A percentile compares a stretch with the other conserved stretches of the same genome.
phyloP scores from a whole-genome alignment of 1,140 invertebrate species.

The Drosophila quadrilineata region DNA sequence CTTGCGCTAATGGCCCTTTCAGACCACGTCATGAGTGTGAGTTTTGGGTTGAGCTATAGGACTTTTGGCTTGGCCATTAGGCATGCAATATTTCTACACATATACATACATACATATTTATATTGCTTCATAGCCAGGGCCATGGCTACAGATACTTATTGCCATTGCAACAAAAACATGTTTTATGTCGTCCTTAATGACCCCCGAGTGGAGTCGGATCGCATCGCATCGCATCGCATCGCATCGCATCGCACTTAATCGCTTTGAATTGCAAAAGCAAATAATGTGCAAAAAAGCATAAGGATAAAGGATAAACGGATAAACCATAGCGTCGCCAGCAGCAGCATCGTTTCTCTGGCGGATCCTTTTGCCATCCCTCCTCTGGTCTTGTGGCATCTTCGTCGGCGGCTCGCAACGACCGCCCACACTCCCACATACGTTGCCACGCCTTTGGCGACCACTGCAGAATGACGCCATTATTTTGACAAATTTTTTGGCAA shows the following conservation, averaged over 20 bases:
- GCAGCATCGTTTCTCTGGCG: slow-evolving; percentile 37
- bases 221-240: slow-evolving; percentile 4
- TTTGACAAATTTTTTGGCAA: slow-evolving; percentile 81
- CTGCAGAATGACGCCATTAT: slow-evolving; percentile 79
- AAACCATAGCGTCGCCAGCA: slow-evolving; percentile 68
- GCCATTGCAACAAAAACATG: slow-evolving; percentile 76
- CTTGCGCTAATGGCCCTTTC: slow-evolving; percentile 62
- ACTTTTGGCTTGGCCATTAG: slow-evolving; percentile 70
- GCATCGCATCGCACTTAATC: slow-evolving; percentile 65
- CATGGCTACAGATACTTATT: slow-evolving; percentile 46
- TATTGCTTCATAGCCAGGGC: slow-evolving; percentile 24
- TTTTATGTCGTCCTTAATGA: slow-evolving; percentile 78
- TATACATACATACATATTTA: not conserved
- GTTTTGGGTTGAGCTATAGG: slow-evolving; percentile 55
- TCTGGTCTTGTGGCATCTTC: slow-evolving; percentile 56
- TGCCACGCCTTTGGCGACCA: slow-evolving; percentile 48
- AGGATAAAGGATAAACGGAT: slow-evolving; percentile 78
- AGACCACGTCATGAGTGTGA: not conserved
- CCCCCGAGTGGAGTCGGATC: slow-evolving; percentile 55
- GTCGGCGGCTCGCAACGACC: slow-evolving; percentile 50
- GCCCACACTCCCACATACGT: slow-evolving; percentile 18
- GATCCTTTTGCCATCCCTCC: slow-evolving; percentile 57
- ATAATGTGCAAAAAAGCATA: slow-evolving; percentile 78
- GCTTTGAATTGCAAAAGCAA: slow-evolving; percentile 80
- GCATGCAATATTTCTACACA: slow-evolving; percentile 61